Evolutionary conservation across 2,888 invertebrate genomes (phyloP), one percentile per base, ranked within the genome.

Genomic region (Frankliniella intonsa): DNA sequence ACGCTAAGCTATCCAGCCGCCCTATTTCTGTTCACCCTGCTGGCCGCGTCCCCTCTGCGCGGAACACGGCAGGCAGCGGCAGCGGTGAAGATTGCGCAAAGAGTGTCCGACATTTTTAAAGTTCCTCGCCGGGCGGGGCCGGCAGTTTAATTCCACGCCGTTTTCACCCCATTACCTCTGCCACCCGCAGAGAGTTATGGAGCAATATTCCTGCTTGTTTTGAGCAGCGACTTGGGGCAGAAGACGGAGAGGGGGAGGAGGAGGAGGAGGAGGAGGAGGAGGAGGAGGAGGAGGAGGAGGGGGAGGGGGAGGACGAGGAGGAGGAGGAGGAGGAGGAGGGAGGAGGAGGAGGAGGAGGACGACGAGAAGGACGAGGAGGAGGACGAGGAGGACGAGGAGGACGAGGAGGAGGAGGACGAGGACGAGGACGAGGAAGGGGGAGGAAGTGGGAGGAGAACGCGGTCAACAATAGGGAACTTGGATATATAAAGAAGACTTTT

Each of bases 31-130:
- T 38, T 38, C 38, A 38, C 38, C 38, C 38, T 38, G n/a, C n/a
- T n/a, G n/a, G n/a, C 38, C 2, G 38, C 2, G 38, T 2, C 38
- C 38, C 38, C n/a, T n/a, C n/a, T n/a, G n/a, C 38, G 38, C 38
- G 5, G 38, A 38, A 38, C 38, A 38, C 38, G 5, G 38, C 38
- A 38, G 38, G 38, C 38, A 38, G 38, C 38, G 38, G 38, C 3
- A 38, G n/a, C 62, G 17, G 2, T 17, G n/a, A 62, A 55, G 55
- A 55, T 55, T 55, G 17, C 55, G 62, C 11, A 17, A 62, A 1
- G 62, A 62, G 62, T 62, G 62, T 62, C 62, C n/a, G 62, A 62
- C 62, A 62, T 62, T 62, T 62, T 62, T 62, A 62, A 62, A 62
- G 62, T 62, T 62, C 62, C 38, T 38, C 38, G 38, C 38, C 62